Conservation (phyloP, 1,140 invertebrate genomes). For the Lepidurus couesii region DNA sequence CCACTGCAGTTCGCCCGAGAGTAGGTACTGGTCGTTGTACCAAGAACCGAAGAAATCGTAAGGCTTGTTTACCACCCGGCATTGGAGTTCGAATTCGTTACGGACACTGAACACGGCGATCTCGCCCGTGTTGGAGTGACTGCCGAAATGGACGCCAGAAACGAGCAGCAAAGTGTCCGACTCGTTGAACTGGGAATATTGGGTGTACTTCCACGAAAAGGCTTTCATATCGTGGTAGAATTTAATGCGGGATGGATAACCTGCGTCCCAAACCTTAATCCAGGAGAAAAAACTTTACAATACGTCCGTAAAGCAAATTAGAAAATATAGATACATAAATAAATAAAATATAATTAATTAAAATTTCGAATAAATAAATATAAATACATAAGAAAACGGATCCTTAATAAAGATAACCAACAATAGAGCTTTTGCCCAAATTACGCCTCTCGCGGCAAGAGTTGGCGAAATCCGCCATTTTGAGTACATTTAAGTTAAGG, state of each 20-base stretch:
- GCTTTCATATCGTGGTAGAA: slow-evolving; percentile 73
- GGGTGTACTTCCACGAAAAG: slow-evolving; percentile 83
- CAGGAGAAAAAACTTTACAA: not conserved
- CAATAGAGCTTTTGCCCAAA: no score
- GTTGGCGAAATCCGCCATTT: no score
- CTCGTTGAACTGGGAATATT: slow-evolving; percentile 82
- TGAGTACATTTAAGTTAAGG: no score
- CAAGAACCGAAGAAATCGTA: slow-evolving; percentile 86
- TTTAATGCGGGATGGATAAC: slow-evolving; percentile 63
- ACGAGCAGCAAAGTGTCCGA: slow-evolving; percentile 75
- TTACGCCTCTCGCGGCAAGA: no score
- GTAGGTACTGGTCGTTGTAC: slow-evolving; percentile 74
- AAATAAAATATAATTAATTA: slow-evolving; percentile 30
- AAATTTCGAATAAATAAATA: slow-evolving; percentile 24
- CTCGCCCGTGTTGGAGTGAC: slow-evolving; percentile 70
- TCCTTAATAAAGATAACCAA: no score
- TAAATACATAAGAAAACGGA: no score
- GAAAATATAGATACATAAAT: not conserved
- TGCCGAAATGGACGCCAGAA: slow-evolving; percentile 78
- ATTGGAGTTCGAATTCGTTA: slow-evolving; percentile 66
- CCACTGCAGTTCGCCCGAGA: slow-evolving; percentile 76
- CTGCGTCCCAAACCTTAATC: slow-evolving; percentile 69
- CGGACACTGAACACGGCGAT: slow-evolving; percentile 76
- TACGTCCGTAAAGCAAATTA: not conserved
- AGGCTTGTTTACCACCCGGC: slow-evolving; percentile 75